A percentile compares a stretch with the other conserved stretches of the same genome.
These are phyloP conservation scores for Limanda limanda DNA, from an alignment of 2,113 vertebrate species.

Conservation along the genomic window DNA sequence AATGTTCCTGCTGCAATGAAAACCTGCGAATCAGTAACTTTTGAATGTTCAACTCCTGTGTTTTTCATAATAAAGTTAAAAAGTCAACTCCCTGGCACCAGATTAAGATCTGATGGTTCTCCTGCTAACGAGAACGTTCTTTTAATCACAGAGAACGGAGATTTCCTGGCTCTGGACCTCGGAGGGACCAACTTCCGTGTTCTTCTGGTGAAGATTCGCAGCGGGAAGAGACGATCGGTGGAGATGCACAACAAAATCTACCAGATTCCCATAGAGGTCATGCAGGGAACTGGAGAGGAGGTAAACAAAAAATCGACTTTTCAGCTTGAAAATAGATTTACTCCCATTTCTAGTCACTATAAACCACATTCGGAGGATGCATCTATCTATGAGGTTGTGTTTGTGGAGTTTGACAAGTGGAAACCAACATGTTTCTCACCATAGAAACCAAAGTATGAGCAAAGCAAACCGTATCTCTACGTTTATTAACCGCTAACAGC, in stretches of 20 bases:
- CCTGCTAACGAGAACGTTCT: not conserved
- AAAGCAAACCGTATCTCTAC: too few species aligned
- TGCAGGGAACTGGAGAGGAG: conserved; percentile 98
- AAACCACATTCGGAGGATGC: too few species aligned
- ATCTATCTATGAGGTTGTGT: not conserved
- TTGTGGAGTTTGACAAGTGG: not conserved
- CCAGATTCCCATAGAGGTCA: conserved; percentile 94
- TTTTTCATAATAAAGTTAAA: too few species aligned
- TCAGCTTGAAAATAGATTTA: not conserved
- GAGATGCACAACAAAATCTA: conserved; percentile 99
- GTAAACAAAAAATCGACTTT: conserved; percentile 66
- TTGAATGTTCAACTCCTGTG: too few species aligned
- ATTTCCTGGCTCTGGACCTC: conserved; percentile 96
- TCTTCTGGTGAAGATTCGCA: conserved; percentile 96
- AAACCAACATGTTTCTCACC: not conserved
- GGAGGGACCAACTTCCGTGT: conserved; percentile 98
- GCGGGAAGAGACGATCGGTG: conserved; percentile 92
- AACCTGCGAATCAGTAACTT: too few species aligned
- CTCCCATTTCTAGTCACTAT: too few species aligned
- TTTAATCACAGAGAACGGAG: conserved; percentile 88
- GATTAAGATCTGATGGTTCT: too few species aligned
- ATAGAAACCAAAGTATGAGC: not conserved
- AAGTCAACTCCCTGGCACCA: too few species aligned
- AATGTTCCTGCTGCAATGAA: not conserved
- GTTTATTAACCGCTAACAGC: not conserved